Conservation (phyloP, 2,797 vertebrate species). For the Gymnothorax javanicus region DNA sequence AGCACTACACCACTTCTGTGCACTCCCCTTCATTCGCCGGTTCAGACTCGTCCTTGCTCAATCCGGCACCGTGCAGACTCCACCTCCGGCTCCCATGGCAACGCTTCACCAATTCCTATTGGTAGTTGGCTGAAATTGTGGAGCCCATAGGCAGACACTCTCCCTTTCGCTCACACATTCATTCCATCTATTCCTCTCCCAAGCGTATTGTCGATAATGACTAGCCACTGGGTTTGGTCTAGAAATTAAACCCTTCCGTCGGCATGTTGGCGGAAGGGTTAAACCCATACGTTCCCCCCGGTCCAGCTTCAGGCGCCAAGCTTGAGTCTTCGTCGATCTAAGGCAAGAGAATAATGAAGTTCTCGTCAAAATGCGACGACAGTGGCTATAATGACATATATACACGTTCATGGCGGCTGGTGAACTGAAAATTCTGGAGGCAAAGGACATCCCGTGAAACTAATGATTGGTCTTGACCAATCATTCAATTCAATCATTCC, state of each 20-base stretch:
- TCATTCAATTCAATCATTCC: no score
- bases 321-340: slow-evolving; percentile 97
- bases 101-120: slow-evolving; percentile 95
- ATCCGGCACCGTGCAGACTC: slow-evolving; percentile 81
- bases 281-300: slow-evolving; percentile 96
- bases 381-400: no score
- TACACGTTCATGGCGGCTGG: no score
- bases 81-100: slow-evolving; percentile 83
- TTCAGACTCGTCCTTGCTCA: slow-evolving; percentile 66
- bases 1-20: neutral
- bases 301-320: slow-evolving; percentile 94
- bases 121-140: slow-evolving; percentile 85
- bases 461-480: no score
- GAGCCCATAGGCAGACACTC: slow-evolving; percentile 99
- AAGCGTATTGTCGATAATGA: slow-evolving; percentile 88
- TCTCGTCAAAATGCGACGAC: neutral
- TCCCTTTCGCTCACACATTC: slow-evolving; percentile 76
- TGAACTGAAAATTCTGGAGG: no score
- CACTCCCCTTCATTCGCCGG: slow-evolving; percentile 99
- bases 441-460: no score
- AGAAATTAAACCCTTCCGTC: slow-evolving; percentile 99
- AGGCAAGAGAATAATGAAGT: neutral
- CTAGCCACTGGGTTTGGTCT: slow-evolving; percentile 84
- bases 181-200: slow-evolving; percentile 64
- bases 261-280: slow-evolving; percentile 98